Percentiles rank a stretch among this genome's conserved stretches.
Conservation (phyloP, 2,888 invertebrate species). For the Tupiocoris notatus region DNA sequence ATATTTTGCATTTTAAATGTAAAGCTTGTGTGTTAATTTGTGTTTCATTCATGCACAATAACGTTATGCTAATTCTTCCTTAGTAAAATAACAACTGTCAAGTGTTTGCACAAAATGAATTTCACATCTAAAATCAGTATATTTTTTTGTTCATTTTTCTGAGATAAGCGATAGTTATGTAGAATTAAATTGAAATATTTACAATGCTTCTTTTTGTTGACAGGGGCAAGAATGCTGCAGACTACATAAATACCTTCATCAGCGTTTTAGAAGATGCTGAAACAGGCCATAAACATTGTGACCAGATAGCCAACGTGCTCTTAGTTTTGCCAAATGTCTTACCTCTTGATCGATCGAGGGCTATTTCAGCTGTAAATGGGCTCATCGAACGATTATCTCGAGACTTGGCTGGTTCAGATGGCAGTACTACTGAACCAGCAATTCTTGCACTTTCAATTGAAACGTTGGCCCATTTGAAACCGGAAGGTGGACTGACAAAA, state of each 20-base stretch:
- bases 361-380: background rate
- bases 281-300: background rate
- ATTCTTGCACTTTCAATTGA: constrained; percentile 36
- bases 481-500: constrained; percentile 26
- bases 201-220: background rate
- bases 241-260: constrained; percentile 1
- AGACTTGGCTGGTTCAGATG: background rate
- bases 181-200: too few species aligned
- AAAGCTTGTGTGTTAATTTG: too few species aligned
- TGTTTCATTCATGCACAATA: background rate
- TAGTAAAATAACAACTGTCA: too few species aligned
- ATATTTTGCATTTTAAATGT: too few species aligned
- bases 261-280: constrained; percentile 1
- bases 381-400: constrained; percentile 38
- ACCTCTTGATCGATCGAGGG: constrained; percentile 35
- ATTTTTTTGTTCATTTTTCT: too few species aligned
- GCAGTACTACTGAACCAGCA: background rate
- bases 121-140: too few species aligned
- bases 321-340: constrained; percentile 40
- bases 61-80: background rate
- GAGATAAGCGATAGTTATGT: too few species aligned
- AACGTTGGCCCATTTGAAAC: constrained; percentile 37
- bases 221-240: background rate
- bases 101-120: too few species aligned
- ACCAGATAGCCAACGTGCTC: constrained; percentile 24